Base-by-base conservation (phyloP, 2,888 invertebrate genomes). In the Callosobruchus maculatus region DNA sequence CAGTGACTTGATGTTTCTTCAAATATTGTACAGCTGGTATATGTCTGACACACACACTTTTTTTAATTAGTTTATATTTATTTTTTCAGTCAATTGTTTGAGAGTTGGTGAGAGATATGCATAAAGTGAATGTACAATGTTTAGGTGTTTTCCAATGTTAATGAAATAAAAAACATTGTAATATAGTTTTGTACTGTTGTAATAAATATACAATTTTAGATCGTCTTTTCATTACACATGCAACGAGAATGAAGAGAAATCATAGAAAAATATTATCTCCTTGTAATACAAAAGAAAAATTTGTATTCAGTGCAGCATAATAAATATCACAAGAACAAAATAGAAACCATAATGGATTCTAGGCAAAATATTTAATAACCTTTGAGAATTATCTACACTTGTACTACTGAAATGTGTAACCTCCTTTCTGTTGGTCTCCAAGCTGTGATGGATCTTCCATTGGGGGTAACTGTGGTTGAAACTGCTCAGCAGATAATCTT, bases 401-500 rank as follows among this genome's bases (percentile, higher is more conserved):
- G 66, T 68, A 74, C 78, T 82, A 84, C 74, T 84, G 83, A 80
- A 81, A 84, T 21, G 80, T 77, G 73, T 78, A 83, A 7, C 81
- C 82, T 71, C 81, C 80, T 20, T 79, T 74, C 71, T 81, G 82
- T 22, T 88, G 83, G 21, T 92, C 89, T n/a, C 92, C 92, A 76
- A 95, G 87, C 71, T 91, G 92, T 31, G 93, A 91, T 0, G 95
- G 94, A 85, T 95, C 95, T 83, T 95, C 95, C 77, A 92, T 90
- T 74, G 93, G 91, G 4, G 94, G 92, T 71, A 91, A 88, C 72
- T 93, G 93, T 68, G 97, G 97, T 88, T 94, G 94, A 86, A 97
- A 98, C 86, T 97, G 97, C 84, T 97, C 97, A 0, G 98, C 97
- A 31, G 95, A 93, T 83, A 97, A 90, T 83, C 97, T 90, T 18